Percentiles rank a stretch among this genome's conserved stretches.
Evolutionary conservation across 2,888 invertebrate species (phyloP).

Genomic region (Cataglyphis rosenhaueri): DNA sequence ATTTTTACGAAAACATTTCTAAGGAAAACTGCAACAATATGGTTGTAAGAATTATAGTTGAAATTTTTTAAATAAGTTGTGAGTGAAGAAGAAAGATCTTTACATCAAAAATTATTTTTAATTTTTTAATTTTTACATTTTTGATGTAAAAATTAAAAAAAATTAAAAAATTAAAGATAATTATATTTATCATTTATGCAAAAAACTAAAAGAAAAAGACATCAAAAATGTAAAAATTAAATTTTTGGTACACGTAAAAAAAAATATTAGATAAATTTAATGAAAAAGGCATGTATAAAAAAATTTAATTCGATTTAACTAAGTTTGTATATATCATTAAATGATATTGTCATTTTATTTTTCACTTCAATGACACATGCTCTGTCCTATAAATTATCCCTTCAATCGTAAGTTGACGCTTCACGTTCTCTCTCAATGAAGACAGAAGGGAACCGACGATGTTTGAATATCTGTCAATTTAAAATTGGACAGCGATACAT

Average conservation of each 20-base stretch:
- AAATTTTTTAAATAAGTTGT: background rate
- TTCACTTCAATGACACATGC: background rate
- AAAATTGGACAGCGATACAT: slow-evolving; percentile 56
- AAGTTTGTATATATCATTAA: background rate
- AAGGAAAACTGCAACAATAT: background rate
- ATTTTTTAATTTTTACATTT: too few species aligned
- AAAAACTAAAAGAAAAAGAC: background rate
- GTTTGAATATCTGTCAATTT: slow-evolving; percentile 65
- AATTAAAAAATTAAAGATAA: too few species aligned
- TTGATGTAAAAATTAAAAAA: too few species aligned
- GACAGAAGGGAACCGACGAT: slow-evolving; percentile 22
- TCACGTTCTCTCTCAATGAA: slow-evolving; percentile 11
- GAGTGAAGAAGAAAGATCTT: background rate
- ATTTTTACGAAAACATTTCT: background rate
- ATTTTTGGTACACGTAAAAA: background rate
- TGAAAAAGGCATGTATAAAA: background rate
- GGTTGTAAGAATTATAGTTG: background rate
- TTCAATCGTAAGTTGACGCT: background rate
- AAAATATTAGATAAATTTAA: background rate
- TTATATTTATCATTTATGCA: too few species aligned
- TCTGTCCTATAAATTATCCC: slow-evolving; percentile 14
- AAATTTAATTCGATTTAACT: background rate
- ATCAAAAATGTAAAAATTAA: background rate
- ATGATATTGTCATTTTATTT: background rate
- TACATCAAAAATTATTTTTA: too few species aligned